These are phyloP conservation scores for Adoxophyes honmai DNA, from an alignment of 1,140 invertebrate genomes.

Conservation along the genomic window DNA sequence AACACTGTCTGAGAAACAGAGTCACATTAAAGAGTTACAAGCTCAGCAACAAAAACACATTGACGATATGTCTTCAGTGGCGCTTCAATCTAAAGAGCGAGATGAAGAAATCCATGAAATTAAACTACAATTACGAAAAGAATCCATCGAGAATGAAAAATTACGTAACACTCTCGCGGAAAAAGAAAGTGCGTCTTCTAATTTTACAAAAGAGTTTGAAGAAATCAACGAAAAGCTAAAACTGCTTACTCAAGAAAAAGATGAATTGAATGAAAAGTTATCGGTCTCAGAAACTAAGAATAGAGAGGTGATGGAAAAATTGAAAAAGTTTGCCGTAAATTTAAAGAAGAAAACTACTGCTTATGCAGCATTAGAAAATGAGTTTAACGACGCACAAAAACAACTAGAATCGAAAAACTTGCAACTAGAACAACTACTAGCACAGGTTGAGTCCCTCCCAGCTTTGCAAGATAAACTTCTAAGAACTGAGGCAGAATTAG, in stretches of 20 bases:
- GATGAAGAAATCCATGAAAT: slow-evolving; percentile 78
- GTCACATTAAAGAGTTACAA: slow-evolving; percentile 60
- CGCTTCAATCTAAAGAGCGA: slow-evolving; percentile 71
- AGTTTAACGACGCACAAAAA: slow-evolving; percentile 63
- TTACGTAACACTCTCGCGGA: slow-evolving; percentile 46
- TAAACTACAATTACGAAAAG: slow-evolving; percentile 67
- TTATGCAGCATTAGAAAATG: slow-evolving; percentile 81
- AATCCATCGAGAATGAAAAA: slow-evolving; percentile 73
- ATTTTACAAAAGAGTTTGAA: slow-evolving; percentile 51
- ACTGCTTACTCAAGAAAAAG: slow-evolving; percentile 38
- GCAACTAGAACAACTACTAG: slow-evolving; percentile 45
- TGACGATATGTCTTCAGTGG: slow-evolving; percentile 60
- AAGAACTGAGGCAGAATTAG: slow-evolving; percentile 55
- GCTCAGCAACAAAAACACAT: slow-evolving; percentile 54
- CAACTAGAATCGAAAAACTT: slow-evolving; percentile 56
- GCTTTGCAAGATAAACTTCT: slow-evolving; percentile 58
- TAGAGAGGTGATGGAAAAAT: slow-evolving; percentile 82
- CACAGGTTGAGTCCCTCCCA: slow-evolving; percentile 54
- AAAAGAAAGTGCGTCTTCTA: slow-evolving; percentile 44
- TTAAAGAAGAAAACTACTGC: slow-evolving; percentile 84
- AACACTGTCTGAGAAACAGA: slow-evolving; percentile 56
- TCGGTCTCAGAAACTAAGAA: slow-evolving; percentile 61
- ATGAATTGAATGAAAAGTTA: slow-evolving; percentile 45
- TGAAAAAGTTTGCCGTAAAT: slow-evolving; percentile 86
- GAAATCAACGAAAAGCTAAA: slow-evolving; percentile 46